Percentiles rank a stretch among this genome's conserved stretches.
phyloP scores from a whole-genome alignment of 2,113 vertebrate species.

The Menura novaehollandiae region DNA sequence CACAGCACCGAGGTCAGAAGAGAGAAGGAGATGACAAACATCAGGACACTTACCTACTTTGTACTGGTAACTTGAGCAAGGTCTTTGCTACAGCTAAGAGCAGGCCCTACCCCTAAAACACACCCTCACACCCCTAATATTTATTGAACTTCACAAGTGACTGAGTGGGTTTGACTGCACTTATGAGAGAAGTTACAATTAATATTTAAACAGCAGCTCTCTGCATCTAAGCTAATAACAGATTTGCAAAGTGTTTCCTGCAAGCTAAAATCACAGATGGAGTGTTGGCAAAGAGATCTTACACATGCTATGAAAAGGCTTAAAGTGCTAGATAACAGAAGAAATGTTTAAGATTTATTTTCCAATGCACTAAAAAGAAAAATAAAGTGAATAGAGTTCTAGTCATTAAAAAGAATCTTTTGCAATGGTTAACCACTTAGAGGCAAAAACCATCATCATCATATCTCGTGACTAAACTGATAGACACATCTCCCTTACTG shows the following conservation, averaged over 20 bases:
- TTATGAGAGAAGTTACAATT: not conserved
- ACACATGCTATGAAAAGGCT: not conserved
- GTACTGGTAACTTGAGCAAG: not conserved
- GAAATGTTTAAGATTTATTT: not conserved
- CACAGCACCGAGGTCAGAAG: not conserved
- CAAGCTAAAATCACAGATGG: slow-evolving; percentile 44
- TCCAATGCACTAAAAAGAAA: not conserved
- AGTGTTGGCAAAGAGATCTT: not conserved
- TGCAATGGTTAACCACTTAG: slow-evolving; percentile 3
- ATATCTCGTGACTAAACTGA: not conserved
- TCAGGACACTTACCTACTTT: not conserved
- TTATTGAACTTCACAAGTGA: not conserved
- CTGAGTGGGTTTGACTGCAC: not conserved
- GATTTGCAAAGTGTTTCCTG: slow-evolving; percentile 26
- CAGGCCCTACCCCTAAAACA: not conserved
- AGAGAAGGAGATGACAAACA: not conserved
- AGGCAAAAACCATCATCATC: not conserved
- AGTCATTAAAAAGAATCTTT: not conserved
- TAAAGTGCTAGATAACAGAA: not conserved
- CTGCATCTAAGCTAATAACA: slow-evolving; percentile 22
- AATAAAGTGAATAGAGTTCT: not conserved
- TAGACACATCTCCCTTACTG: not conserved
- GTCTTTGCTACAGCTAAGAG: not conserved
- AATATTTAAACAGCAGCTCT: slow-evolving; percentile 52
- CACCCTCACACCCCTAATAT: not conserved